Conservation (phyloP, 1,140 invertebrate species). For the Drosophila sp. region DNA sequence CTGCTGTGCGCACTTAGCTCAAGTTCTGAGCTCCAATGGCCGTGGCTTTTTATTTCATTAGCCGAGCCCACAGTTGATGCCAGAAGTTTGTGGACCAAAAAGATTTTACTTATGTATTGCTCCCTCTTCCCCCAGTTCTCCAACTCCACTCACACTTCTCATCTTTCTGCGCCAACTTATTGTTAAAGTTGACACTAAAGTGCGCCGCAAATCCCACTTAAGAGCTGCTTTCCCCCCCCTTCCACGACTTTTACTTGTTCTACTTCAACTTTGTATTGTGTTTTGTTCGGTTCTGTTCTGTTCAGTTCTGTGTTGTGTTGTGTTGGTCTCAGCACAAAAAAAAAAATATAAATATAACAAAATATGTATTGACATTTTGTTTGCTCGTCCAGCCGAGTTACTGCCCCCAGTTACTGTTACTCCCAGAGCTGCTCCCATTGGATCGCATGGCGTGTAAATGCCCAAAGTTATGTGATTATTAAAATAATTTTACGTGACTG, state of each 20-base stretch:
- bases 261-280: constrained; percentile 49
- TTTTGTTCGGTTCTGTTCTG: not conserved
- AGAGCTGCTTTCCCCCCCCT: constrained; percentile 56
- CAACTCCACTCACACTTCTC: constrained; percentile 5
- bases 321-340: not conserved
- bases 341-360: constrained; percentile 22
- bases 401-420: not conserved
- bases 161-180: constrained; percentile 63
- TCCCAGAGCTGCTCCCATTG: constrained; percentile 44
- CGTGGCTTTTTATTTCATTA: constrained; percentile 66
- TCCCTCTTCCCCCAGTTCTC: not conserved
- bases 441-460: constrained; percentile 75
- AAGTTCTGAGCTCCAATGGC: constrained; percentile 58
- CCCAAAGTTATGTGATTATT: constrained; percentile 83
- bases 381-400: constrained; percentile 20
- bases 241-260: constrained; percentile 56
- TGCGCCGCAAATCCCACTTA: constrained; percentile 80
- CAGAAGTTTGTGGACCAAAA: constrained; percentile 56
- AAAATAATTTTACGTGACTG: constrained; percentile 83
- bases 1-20: constrained; percentile 68
- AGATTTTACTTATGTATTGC: constrained; percentile 37
- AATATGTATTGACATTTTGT: constrained; percentile 81
- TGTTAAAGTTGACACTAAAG: constrained; percentile 82
- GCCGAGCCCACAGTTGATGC: constrained; percentile 57
- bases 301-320: constrained; percentile 13